Percentiles rank a stretch among this genome's conserved stretches.
phyloP scores from a whole-genome alignment of 1,140 invertebrate species.

The Ceratina calcarata region DNA sequence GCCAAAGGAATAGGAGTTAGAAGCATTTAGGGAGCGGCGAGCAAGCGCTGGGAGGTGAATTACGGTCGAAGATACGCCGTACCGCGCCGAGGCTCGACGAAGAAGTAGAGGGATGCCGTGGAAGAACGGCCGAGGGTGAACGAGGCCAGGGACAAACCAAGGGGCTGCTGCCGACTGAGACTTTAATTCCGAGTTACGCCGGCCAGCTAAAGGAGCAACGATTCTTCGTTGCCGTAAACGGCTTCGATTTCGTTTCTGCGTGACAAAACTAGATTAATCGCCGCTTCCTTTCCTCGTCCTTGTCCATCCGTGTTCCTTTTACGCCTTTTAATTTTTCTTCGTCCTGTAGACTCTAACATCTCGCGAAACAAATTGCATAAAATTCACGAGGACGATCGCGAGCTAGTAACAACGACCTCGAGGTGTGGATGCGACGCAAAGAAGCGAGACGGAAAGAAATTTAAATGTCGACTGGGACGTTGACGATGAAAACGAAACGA shows the following conservation, averaged over 20 bases:
- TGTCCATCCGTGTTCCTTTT: not conserved
- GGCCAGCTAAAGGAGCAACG: slow-evolving; percentile 56
- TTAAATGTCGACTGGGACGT: slow-evolving; percentile 11
- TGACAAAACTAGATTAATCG: slow-evolving; percentile 71
- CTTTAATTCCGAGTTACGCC: slow-evolving; percentile 74
- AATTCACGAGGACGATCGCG: too few species aligned
- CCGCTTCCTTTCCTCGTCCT: slow-evolving; percentile 21
- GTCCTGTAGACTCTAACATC: not conserved
- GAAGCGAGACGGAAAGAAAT: not conserved
- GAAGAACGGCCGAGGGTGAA: slow-evolving; percentile 46
- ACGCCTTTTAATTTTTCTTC: not conserved
- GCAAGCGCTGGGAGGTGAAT: slow-evolving; percentile 73
- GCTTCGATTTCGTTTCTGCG: slow-evolving; percentile 71
- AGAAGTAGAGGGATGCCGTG: slow-evolving; percentile 51
- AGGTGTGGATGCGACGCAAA: not conserved
- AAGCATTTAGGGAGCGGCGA: slow-evolving; percentile 75
- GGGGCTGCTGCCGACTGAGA: slow-evolving; percentile 62
- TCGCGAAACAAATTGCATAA: too few species aligned
- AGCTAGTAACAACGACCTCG: too few species aligned
- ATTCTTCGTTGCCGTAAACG: slow-evolving; percentile 60
- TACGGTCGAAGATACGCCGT: slow-evolving; percentile 74
- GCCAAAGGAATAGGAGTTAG: slow-evolving; percentile 76
- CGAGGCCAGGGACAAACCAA: slow-evolving; percentile 51
- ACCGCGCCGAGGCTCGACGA: slow-evolving; percentile 50
- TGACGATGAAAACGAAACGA: slow-evolving; percentile 4